Percentiles rank a stretch among this genome's conserved stretches.
phyloP scores from a whole-genome alignment of 2,113 vertebrate species.

The Bubo scandiacus region DNA sequence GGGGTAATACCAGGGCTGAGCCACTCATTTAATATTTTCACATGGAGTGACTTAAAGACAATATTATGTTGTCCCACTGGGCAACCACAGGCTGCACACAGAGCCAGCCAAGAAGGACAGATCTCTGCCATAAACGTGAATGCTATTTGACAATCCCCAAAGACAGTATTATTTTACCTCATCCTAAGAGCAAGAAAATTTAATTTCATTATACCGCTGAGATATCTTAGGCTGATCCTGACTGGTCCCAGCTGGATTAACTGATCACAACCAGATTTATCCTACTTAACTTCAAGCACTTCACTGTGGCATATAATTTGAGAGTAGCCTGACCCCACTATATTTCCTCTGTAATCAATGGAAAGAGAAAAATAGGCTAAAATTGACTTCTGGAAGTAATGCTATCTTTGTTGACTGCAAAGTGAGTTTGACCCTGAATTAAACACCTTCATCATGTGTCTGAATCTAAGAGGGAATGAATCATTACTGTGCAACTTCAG shows the following conservation, averaged over 20 bases:
- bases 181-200: not conserved
- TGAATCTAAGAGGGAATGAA: not conserved
- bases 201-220: not conserved
- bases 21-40: not conserved
- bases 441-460: not conserved
- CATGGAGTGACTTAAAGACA: not conserved
- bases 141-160: not conserved
- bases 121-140: not conserved
- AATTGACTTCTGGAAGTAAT: conserved; percentile 16
- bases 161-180: not conserved
- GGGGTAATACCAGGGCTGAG: not conserved
- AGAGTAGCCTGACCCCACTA: not conserved
- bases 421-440: not conserved
- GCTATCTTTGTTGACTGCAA: not conserved
- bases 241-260: not conserved
- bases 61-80: not conserved
- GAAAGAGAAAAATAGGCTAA: not conserved
- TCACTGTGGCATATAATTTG: not conserved
- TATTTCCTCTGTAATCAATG: not conserved
- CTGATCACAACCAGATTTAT: conserved; percentile 22
- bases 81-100: not conserved
- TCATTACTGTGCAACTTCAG: not conserved
- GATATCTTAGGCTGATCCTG: not conserved
- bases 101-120: not conserved
- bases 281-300: not conserved